phyloP scores from a whole-genome alignment of 2,797 vertebrate genomes.

The Spinus pinus region DNA sequence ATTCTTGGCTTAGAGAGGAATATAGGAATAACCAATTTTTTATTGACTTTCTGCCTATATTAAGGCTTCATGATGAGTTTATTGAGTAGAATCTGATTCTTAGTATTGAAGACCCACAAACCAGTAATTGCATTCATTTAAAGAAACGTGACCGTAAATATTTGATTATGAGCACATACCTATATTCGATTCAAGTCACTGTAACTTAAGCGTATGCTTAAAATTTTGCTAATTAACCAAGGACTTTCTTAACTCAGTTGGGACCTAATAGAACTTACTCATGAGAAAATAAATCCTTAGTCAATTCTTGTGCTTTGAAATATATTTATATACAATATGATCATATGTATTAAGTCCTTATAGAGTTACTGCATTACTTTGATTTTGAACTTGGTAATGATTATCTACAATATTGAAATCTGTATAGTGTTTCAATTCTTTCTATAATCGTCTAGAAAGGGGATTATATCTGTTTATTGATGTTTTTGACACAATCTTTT shows the following conservation, averaged over 20 bases:
- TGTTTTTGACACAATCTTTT: neutral
- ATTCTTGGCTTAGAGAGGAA: neutral
- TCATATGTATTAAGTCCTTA: neutral
- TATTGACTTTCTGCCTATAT: neutral
- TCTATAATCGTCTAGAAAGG: neutral
- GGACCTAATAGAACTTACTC: neutral
- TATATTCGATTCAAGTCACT: neutral
- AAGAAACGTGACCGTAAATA: neutral
- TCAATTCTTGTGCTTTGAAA: neutral
- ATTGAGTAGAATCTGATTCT: neutral
- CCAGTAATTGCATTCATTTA: neutral
- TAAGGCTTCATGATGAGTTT: neutral
- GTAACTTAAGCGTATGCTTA: neutral
- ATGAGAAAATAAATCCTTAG: neutral
- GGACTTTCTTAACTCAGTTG: neutral
- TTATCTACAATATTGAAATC: neutral
- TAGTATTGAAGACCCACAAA: neutral
- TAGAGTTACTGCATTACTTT: neutral
- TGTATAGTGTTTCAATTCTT: neutral
- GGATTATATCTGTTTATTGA: neutral
- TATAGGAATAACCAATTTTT: neutral
- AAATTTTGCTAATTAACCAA: neutral
- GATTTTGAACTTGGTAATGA: neutral
- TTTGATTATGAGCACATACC: neutral
- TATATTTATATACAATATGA: neutral